Evolutionary conservation across 1,140 invertebrate species (phyloP).

Genomic region (Drosophila dunni): DNA sequence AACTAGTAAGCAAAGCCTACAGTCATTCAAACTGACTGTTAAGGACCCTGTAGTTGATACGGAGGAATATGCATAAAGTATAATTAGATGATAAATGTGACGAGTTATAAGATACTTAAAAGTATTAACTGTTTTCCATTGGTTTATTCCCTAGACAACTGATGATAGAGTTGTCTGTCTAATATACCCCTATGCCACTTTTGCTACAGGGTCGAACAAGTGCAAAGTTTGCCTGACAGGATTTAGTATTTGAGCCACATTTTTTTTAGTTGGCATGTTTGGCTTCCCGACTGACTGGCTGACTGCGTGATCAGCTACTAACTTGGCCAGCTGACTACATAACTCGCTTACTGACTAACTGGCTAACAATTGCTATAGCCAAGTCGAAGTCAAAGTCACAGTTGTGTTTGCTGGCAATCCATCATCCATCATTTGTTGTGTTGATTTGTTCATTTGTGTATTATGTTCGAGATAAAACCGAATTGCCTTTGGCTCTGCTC

Average conservation of each 20-base stretch:
- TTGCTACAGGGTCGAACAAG: not conserved
- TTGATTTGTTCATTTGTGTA: slow-evolving; percentile 72
- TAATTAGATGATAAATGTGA: too few relatives aligned
- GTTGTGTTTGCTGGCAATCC: slow-evolving; percentile 60
- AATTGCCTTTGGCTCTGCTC: slow-evolving; percentile 45
- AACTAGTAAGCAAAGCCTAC: too few relatives aligned
- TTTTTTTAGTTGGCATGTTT: slow-evolving; percentile 44
- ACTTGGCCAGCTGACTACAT: not conserved
- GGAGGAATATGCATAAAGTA: too few relatives aligned
- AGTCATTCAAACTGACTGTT: too few relatives aligned
- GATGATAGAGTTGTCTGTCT: too few relatives aligned
- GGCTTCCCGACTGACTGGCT: slow-evolving; percentile 51
- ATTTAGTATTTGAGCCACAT: slow-evolving; percentile 58
- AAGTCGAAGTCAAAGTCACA: not conserved
- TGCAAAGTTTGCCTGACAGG: slow-evolving; percentile 44
- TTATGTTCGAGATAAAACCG: slow-evolving; percentile 59
- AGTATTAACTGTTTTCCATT: too few relatives aligned
- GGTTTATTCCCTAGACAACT: too few relatives aligned
- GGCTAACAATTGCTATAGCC: too few relatives aligned
- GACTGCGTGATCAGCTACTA: slow-evolving; percentile 29
- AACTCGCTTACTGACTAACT: too few relatives aligned
- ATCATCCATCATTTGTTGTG: slow-evolving; percentile 76
- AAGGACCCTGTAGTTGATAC: too few relatives aligned
- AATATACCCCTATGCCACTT: too few relatives aligned
- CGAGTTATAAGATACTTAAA: too few relatives aligned